Conservation (phyloP, 2,797 vertebrate genomes). For the Myotis findleyi region DNA sequence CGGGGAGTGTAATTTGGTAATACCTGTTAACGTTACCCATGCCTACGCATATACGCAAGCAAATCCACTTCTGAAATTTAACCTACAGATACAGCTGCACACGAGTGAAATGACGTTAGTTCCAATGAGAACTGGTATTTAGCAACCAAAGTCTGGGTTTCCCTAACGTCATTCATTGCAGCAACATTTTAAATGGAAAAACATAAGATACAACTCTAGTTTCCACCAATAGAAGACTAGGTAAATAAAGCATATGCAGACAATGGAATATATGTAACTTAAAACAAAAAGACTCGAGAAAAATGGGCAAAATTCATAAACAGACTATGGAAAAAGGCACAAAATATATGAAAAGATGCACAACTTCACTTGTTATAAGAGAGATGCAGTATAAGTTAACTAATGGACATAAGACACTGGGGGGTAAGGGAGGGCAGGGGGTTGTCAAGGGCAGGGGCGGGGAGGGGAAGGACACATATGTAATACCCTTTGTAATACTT, state of each 20-base stretch:
- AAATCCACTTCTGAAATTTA: neutral
- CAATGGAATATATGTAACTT: neutral
- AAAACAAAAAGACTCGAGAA: neutral
- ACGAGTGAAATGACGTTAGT: neutral
- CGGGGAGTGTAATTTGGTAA: neutral
- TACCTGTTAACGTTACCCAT: neutral
- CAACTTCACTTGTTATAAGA: constrained; percentile 28
- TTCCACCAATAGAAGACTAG: neutral
- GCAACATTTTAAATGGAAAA: too few relatives aligned
- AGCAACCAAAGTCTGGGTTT: too few relatives aligned
- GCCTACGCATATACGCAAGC: neutral
- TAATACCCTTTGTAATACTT: too few relatives aligned
- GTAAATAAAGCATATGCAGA: neutral
- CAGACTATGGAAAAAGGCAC: neutral
- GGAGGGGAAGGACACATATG: too few relatives aligned
- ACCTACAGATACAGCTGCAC: neutral
- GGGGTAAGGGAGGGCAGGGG: too few relatives aligned
- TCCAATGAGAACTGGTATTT: too few relatives aligned
- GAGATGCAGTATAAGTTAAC: neutral
- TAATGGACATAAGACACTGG: too few relatives aligned
- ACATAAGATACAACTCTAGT: neutral
- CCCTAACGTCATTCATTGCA: too few relatives aligned
- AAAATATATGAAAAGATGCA: constrained; percentile 18
- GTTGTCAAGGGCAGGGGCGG: too few relatives aligned
- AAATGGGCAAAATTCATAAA: constrained; percentile 50